Conservation (phyloP, 2,113 vertebrate species). For the Drymodes brunneopygia region DNA sequence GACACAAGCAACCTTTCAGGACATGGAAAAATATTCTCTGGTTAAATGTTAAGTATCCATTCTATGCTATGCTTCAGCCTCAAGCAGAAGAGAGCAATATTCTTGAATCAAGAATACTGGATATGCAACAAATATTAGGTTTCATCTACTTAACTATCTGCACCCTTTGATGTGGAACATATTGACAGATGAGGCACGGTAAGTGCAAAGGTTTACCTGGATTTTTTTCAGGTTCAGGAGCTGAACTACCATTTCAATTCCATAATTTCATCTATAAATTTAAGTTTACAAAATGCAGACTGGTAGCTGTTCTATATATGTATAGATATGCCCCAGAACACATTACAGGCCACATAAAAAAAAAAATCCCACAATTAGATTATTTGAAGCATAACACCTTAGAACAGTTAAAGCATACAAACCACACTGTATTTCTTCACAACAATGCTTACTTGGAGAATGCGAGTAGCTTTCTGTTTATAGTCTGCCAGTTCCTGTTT, state of each 20-base stretch:
- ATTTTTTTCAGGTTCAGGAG: not conserved
- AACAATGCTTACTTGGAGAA: constrained; percentile 83
- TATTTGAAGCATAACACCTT: not conserved
- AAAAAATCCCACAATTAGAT: not conserved
- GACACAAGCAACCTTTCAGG: not conserved
- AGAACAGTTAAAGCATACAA: not conserved
- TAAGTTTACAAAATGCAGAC: not conserved
- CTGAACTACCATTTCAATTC: not conserved
- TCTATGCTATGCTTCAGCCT: not conserved
- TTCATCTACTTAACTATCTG: not conserved
- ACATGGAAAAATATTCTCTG: not conserved
- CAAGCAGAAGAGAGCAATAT: not conserved
- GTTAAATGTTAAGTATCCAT: not conserved
- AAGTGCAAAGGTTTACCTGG: not conserved
- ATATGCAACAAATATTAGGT: not conserved
- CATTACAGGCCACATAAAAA: not conserved
- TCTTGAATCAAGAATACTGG: not conserved
- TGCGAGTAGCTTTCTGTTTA: constrained; percentile 95
- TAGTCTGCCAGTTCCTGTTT: constrained; percentile 92
- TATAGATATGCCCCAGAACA: not conserved
- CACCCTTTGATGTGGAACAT: not conserved
- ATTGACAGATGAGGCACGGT: not conserved
- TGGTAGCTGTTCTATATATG: not conserved
- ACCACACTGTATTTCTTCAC: not conserved
- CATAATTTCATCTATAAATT: not conserved